phyloP scores from a whole-genome alignment of 2,888 invertebrate genomes.

The Nasonia oneida region DNA sequence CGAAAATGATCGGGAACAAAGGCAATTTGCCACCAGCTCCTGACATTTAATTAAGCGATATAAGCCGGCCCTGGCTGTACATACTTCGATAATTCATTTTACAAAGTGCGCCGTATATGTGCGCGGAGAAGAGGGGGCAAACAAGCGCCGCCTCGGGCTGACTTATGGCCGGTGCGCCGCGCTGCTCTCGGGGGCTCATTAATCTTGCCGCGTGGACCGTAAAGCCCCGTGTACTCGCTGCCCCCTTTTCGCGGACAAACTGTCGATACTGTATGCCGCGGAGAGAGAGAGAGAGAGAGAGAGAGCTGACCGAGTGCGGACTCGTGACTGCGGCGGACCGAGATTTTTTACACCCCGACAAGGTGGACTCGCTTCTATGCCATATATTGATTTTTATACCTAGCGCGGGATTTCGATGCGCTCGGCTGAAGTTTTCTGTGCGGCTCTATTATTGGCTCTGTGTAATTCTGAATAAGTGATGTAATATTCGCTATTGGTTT shows the following conservation, averaged over 20 bases:
- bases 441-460: too few species aligned
- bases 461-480: too few species aligned
- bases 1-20: conserved; percentile 1
- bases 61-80: neutral
- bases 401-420: too few species aligned
- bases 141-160: conserved; percentile 8
- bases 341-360: neutral
- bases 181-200: conserved; percentile 17
- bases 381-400: too few species aligned
- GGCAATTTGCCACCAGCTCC: conserved; percentile 17
- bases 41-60: conserved; percentile 45
- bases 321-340: neutral
- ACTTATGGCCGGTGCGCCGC: conserved; percentile 15
- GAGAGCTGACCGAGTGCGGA: neutral
- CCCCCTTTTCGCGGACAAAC: conserved; percentile 26
- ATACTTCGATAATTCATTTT: conserved; percentile 37
- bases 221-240: neutral
- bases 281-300: neutral
- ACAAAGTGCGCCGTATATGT: neutral
- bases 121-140: neutral
- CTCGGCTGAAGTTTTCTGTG: too few species aligned
- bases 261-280: neutral
- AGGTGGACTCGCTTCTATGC: too few species aligned
- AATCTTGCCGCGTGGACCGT: conserved; percentile 19
- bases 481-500: too few species aligned